Conservation (phyloP, 2,797 vertebrate species). For the Rhinogobio ventralis region DNA sequence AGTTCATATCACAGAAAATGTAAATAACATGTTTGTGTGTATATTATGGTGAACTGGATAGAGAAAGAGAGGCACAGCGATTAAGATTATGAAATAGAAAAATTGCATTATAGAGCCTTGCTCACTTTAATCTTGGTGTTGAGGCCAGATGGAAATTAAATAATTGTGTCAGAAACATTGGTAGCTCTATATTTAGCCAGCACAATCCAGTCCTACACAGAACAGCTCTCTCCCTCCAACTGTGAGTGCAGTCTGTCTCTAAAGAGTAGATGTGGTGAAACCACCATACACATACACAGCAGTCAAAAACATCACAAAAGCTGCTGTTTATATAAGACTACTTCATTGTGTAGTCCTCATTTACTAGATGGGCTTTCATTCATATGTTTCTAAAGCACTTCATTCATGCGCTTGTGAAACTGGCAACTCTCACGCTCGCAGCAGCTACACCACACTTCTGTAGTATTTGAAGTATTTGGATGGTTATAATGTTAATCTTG, state of each 20-base stretch:
- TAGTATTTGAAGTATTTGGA: slow-evolving; percentile 14
- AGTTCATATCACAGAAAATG: not conserved
- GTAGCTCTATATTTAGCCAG: slow-evolving; percentile 61
- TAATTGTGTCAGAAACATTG: slow-evolving; percentile 54
- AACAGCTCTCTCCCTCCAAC: slow-evolving; percentile 38
- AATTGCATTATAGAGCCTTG: slow-evolving; percentile 1
- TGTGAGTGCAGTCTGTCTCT: not conserved
- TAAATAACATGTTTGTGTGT: not conserved
- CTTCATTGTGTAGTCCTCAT: not conserved
- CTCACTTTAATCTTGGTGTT: slow-evolving; percentile 32
- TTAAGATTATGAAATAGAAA: not conserved
- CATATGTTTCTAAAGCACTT: not conserved
- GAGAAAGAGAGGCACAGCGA: not conserved
- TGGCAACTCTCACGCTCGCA: not conserved
- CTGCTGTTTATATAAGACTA: not conserved
- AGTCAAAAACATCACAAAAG: slow-evolving; percentile 6
- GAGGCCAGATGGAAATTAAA: slow-evolving; percentile 62
- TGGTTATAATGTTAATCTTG: not conserved
- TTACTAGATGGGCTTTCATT: not conserved
- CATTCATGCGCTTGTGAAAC: not conserved
- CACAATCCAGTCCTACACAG: slow-evolving; percentile 61
- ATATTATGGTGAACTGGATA: not conserved
- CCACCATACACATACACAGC: slow-evolving; percentile 17
- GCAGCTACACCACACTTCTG: not conserved
- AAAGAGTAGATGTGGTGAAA: slow-evolving; percentile 17